Percentiles rank a stretch among this genome's conserved stretches.
These are phyloP conservation scores for Phrynosoma blainvillii DNA, from an alignment of 2,113 vertebrate species.

Conservation along the genomic window DNA sequence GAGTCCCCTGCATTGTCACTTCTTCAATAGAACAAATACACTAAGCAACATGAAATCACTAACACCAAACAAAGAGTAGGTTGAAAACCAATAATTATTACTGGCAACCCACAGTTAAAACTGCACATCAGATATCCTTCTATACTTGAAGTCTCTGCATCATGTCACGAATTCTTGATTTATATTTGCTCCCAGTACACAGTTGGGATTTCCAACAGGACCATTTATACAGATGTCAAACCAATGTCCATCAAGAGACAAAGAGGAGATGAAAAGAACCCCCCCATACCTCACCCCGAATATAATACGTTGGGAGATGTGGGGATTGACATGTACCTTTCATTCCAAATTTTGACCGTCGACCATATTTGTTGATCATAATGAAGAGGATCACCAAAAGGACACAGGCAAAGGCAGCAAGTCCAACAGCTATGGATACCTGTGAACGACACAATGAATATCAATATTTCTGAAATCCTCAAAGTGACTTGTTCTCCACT, in stretches of 20 bases:
- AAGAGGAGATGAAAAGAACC: not conserved
- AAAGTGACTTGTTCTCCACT: not conserved
- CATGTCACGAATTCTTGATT: not conserved
- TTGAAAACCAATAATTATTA: not conserved
- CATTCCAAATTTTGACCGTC: constrained; percentile 97
- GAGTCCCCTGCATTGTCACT: not conserved
- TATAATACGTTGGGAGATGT: constrained; percentile 2
- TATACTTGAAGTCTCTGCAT: not conserved
- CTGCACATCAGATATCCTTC: not conserved
- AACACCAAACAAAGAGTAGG: too few species aligned
- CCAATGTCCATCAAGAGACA: not conserved
- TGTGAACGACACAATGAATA: constrained; percentile 58
- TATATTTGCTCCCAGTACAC: not conserved
- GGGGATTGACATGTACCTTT: constrained; percentile 84
- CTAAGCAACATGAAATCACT: not conserved
- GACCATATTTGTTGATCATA: constrained; percentile 98
- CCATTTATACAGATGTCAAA: not conserved
- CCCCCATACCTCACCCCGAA: not conserved
- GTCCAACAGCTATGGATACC: constrained; percentile 95
- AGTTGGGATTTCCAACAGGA: not conserved
- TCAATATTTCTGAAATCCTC: not conserved
- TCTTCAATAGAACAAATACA: not conserved
- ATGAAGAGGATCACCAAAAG: constrained; percentile 94
- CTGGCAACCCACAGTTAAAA: too few species aligned
- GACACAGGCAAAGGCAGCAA: constrained; percentile 95